Conservation (phyloP, 1,140 invertebrate genomes). For the Sitobion miscanthi region DNA sequence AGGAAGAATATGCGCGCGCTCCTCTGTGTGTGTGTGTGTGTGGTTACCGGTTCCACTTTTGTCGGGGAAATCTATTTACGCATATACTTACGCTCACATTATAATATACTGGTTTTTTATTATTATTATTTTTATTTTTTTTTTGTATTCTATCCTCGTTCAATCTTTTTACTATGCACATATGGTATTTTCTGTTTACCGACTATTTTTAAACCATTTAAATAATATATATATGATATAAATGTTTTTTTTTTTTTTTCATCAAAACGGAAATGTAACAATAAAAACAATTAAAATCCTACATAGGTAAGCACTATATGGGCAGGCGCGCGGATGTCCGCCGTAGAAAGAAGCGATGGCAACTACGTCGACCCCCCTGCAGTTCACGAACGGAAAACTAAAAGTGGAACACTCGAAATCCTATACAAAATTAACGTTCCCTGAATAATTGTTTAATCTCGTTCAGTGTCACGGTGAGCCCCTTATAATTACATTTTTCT, state of each 20-base stretch:
- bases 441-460: background rate
- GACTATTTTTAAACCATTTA: background rate
- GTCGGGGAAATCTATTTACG: slow-evolving; percentile 12
- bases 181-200: background rate
- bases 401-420: background rate
- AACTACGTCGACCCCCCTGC: background rate
- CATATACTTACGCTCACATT: background rate
- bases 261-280: slow-evolving; percentile 12
- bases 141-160: background rate
- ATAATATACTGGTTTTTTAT: background rate
- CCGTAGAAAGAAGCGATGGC: background rate
- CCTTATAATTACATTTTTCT: background rate
- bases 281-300: slow-evolving; percentile 11
- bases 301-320: background rate
- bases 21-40: background rate
- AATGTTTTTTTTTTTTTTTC: background rate
- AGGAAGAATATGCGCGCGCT: background rate
- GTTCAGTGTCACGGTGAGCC: background rate
- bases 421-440: background rate
- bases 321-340: background rate
- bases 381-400: background rate
- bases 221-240: background rate
- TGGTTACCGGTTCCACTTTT: background rate
- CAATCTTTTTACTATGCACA: background rate
- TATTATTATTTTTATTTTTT: background rate